Evolutionary conservation across 2,888 invertebrate species (phyloP).

Genomic region (Drosophila nigricruria): DNA sequence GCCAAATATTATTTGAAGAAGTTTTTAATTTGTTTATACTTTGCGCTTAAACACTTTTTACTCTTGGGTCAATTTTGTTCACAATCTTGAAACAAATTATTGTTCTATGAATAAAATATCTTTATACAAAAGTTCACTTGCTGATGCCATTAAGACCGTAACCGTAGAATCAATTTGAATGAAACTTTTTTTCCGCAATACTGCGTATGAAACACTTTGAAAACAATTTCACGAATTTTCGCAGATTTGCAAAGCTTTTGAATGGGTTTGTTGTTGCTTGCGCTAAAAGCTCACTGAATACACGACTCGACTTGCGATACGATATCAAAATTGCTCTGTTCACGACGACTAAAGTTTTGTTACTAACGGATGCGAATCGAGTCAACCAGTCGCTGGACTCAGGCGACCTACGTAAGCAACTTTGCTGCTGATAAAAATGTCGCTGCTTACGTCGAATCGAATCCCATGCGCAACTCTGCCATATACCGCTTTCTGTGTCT

Average conservation of each 20-base stretch:
- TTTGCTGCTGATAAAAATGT: conserved; percentile 31
- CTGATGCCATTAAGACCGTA: conserved; percentile 78
- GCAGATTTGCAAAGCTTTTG: conserved; percentile 57
- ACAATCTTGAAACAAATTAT: conserved; percentile 50
- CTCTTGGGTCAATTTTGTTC: conserved; percentile 18
- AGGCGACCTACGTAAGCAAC: conserved; percentile 15
- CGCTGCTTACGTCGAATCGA: conserved; percentile 30
- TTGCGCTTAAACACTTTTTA: not conserved
- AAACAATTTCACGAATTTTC: conserved; percentile 65
- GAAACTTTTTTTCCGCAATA: conserved; percentile 5
- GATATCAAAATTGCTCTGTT: conserved; percentile 59
- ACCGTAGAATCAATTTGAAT: conserved; percentile 16
- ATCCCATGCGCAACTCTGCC: not conserved
- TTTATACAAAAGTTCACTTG: conserved; percentile 75
- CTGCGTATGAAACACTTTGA: conserved; percentile 23
- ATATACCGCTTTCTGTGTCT: not conserved
- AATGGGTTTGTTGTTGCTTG: conserved; percentile 17
- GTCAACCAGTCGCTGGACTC: conserved; percentile 51
- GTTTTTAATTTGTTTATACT: conserved; percentile 26
- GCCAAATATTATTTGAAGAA: conserved; percentile 36
- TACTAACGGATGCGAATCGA: conserved; percentile 61
- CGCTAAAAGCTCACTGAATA: conserved; percentile 40
- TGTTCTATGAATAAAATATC: conserved; percentile 80
- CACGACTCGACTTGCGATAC: conserved; percentile 39
- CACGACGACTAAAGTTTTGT: conserved; percentile 72